Conservation (phyloP, 2,113 vertebrate species). For the Nothocercus julius region DNA sequence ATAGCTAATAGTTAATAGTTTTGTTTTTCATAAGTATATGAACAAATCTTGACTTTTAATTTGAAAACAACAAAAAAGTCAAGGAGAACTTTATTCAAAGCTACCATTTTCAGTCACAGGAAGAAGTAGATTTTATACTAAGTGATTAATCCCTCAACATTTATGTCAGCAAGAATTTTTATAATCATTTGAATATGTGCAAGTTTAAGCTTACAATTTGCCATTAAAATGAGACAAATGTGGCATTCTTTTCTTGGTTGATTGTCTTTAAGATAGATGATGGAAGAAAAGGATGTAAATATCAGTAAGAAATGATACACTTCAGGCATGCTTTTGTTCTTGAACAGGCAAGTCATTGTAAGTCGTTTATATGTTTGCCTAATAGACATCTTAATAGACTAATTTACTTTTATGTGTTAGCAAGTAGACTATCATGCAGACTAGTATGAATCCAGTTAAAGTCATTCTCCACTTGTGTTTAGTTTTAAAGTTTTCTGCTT, state of each 20-base stretch:
- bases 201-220: background rate
- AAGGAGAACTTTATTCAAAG: background rate
- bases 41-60: background rate
- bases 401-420: background rate
- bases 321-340: background rate
- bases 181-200: background rate
- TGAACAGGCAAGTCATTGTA: background rate
- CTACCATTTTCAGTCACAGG: background rate
- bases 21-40: background rate
- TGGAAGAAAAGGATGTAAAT: rapidly evolving
- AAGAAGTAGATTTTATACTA: background rate
- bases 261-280: background rate
- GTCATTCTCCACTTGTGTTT: background rate
- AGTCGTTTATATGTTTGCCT: background rate
- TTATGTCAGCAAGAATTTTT: background rate
- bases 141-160: background rate
- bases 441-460: background rate
- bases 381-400: background rate
- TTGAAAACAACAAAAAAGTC: background rate
- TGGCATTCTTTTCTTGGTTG: background rate
- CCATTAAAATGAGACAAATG: background rate
- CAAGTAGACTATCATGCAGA: background rate
- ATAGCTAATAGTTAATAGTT: background rate
- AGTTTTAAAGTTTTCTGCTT: background rate
- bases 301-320: background rate